These are phyloP conservation scores for Cynocephalus volans DNA, from an alignment of 2,113 vertebrate genomes.

Conservation along the genomic window DNA sequence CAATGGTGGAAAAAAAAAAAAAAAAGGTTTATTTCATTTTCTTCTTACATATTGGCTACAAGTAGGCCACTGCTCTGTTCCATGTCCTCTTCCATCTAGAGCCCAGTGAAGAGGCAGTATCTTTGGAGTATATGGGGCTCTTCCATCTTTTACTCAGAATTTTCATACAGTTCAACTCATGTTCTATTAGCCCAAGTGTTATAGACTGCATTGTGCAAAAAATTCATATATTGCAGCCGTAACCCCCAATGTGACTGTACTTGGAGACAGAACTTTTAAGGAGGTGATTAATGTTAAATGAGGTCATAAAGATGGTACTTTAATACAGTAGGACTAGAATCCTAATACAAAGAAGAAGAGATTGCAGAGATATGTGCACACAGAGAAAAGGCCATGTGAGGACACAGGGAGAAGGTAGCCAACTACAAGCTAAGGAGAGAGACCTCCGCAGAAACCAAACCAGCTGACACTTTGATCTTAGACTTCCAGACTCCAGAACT, in stretches of 20 bases:
- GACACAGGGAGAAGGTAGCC: neutral
- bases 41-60: neutral
- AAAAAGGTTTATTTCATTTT: neutral
- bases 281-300: neutral
- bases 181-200: neutral
- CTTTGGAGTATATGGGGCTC: neutral
- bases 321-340: neutral
- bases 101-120: rapidly evolving
- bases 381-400: rapidly evolving
- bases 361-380: too few species aligned
- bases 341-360: neutral
- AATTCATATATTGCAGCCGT: neutral
- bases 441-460: neutral
- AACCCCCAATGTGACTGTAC: neutral
- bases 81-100: neutral
- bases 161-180: neutral
- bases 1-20: neutral
- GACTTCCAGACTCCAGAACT: neutral
- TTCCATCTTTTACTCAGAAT: neutral
- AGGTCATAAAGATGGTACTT: too few species aligned
- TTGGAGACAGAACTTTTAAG: neutral
- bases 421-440: neutral
- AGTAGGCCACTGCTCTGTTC: neutral
- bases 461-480: neutral
- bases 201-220: neutral